Percentiles rank a stretch among this genome's conserved stretches.
Conservation (phyloP, 2,797 vertebrate species). For the Tangara arthus region DNA sequence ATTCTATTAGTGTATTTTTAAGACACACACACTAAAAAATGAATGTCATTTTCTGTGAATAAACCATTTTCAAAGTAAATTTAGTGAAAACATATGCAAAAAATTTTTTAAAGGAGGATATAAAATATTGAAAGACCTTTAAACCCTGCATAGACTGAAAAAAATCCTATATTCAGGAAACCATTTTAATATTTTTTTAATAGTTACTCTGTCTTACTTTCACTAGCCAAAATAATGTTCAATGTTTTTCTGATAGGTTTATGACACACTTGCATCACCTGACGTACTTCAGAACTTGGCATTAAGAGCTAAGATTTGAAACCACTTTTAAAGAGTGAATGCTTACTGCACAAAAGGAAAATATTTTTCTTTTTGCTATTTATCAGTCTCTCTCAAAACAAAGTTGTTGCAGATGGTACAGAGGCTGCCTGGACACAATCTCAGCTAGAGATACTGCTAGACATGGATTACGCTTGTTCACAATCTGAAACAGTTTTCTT, state of each 20-base stretch:
- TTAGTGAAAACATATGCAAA: background rate
- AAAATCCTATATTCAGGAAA: background rate
- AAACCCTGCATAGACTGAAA: background rate
- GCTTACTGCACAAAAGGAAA: background rate
- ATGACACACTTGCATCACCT: background rate
- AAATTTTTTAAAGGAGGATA: background rate
- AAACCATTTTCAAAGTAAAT: background rate
- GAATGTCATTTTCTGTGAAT: background rate
- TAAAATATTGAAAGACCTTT: background rate
- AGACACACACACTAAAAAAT: background rate
- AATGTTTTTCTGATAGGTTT: background rate
- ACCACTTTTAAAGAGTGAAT: background rate
- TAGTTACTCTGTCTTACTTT: background rate
- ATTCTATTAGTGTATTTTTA: background rate
- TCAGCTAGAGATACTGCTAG: background rate
- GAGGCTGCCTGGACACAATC: background rate
- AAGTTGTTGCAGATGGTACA: background rate
- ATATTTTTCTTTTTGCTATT: background rate
- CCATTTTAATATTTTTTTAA: background rate
- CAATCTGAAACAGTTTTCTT: background rate
- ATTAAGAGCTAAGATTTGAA: background rate
- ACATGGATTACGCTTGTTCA: background rate
- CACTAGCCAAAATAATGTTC: background rate
- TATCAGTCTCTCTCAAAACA: background rate
- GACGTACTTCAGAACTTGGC: background rate